phyloP scores from a whole-genome alignment of 2,888 invertebrate species.

The Mechanitis messenoides region DNA sequence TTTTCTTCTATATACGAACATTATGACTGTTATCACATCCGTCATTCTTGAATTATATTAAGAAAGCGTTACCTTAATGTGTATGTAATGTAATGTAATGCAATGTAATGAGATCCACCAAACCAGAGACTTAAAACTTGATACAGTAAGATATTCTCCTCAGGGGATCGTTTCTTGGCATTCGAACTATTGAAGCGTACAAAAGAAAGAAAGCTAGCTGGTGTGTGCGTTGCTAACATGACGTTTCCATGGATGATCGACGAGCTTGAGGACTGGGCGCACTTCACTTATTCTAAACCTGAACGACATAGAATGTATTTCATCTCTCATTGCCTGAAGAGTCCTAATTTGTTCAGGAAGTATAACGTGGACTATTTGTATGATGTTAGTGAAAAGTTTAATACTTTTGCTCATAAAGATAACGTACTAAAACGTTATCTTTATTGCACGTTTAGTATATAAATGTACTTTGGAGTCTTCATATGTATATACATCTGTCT shows the following conservation, averaged over 20 bases:
- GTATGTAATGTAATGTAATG: too few species aligned
- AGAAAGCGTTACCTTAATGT: too few species aligned
- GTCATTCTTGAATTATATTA: too few species aligned
- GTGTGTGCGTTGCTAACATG: slow-evolving; percentile 65
- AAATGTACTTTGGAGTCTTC: too few species aligned
- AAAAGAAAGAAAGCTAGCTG: slow-evolving; percentile 60
- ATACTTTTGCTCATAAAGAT: too few species aligned
- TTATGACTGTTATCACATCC: too few species aligned
- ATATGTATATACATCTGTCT: too few species aligned
- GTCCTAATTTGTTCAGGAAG: slow-evolving; percentile 64
- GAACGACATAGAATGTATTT: slow-evolving; percentile 70
- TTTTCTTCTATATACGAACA: too few species aligned
- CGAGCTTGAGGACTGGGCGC: slow-evolving; percentile 72
- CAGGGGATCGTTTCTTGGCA: slow-evolving; percentile 55
- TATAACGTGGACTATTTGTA: slow-evolving; percentile 65
- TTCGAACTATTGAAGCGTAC: slow-evolving; percentile 51
- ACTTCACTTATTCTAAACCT: slow-evolving; percentile 51
- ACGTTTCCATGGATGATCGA: slow-evolving; percentile 70
- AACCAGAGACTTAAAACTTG: too few species aligned
- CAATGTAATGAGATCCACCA: too few species aligned
- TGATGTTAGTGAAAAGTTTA: slow-evolving; percentile 51
- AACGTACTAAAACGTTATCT: too few species aligned
- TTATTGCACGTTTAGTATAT: too few species aligned
- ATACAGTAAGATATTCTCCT: neutral
- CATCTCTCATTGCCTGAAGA: slow-evolving; percentile 65